Conservation (phyloP, 2,113 vertebrate species). For the Microtus pennsylvanicus region DNA sequence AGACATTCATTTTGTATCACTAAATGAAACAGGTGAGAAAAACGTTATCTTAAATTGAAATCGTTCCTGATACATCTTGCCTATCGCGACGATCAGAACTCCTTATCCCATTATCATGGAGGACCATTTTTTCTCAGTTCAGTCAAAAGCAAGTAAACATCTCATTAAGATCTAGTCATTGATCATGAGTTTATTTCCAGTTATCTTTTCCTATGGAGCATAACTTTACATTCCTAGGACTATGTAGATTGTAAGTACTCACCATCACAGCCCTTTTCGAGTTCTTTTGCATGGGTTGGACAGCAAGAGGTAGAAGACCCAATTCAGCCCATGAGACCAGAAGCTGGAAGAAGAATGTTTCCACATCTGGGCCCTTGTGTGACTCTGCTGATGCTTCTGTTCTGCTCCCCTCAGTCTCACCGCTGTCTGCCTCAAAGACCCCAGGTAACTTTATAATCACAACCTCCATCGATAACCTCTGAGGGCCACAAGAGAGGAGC, state of each 20-base stretch:
- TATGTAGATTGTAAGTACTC: too few species aligned
- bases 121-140: not conserved
- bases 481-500: not conserved
- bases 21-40: not conserved
- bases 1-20: not conserved
- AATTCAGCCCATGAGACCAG: not conserved
- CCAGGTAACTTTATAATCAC: not conserved
- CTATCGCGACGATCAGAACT: not conserved
- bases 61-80: not conserved
- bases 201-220: constrained; percentile 11
- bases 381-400: not conserved
- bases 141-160: constrained; percentile 27
- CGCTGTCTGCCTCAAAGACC: not conserved
- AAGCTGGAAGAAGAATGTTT: not conserved
- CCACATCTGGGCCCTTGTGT: too few species aligned
- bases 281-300: not conserved
- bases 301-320: not conserved
- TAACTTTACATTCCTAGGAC: constrained; percentile 6
- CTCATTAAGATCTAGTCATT: not conserved
- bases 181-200: not conserved
- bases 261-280: not conserved
- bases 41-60: constrained; percentile 33
- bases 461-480: not conserved
- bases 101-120: not conserved
- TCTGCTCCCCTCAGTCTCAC: not conserved